Evolutionary conservation across 2,797 vertebrate genomes (phyloP), one percentile per base, ranked within the genome.

Genomic region (Cirrhinus molitorella): DNA sequence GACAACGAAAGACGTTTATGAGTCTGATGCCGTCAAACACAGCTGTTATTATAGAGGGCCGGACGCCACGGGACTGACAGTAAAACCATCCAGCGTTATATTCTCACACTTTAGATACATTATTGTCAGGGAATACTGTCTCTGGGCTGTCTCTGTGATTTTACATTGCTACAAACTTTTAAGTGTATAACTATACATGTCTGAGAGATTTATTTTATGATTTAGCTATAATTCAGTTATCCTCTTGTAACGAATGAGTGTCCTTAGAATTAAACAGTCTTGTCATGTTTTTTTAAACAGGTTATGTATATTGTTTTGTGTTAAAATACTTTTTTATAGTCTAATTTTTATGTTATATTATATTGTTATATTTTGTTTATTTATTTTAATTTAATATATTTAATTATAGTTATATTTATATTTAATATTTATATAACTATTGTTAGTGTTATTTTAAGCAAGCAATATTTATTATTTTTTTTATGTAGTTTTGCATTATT

Each of bases 171-270:
- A 31, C 17, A 28, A 16, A 51, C 21, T 66, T 34, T 81, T 23
- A 40, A 37, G 12, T 25, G 82, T 88, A 89, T 87, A 84, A 84
- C 83, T 86, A 85, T 87, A 74, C 78, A 84, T 89, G 88, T 61
- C 28, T 53, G 10, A 63, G 17, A 25, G 21, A n/a, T 72, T 87
- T 86, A 78, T 85, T 92, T 92, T 90, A 91, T 88, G 89, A 91
- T 85, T 89, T 67, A 79, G 83, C 83, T 92, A 6, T 28, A 92
- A 92, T 92, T 92, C 89, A 90, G 91, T 87, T 88, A 83, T 87
- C 89, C 87, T 85, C 87, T 91, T 83, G 81, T 89, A 78, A 17
- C 23, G 14, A 49, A 45, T 63, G 14, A 23, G 71, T 85, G 86
- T 91, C 88, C 85, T 90, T 85, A 75, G 83, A 84, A 67, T 37